phyloP scores from a whole-genome alignment of 2,888 invertebrate genomes.

The Napeogenes inachia region DNA sequence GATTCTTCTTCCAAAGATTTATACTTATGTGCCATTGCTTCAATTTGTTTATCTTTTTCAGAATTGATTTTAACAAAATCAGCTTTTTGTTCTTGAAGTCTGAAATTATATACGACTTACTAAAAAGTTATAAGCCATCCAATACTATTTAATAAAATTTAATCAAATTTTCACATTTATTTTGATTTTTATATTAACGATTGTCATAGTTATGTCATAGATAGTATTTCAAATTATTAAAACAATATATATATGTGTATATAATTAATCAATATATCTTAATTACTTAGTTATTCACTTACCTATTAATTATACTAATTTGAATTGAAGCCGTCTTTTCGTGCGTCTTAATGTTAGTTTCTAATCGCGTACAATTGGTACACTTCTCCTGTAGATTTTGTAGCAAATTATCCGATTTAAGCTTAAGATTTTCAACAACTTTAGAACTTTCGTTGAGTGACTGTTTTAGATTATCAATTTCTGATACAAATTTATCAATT shows the following conservation, averaged over 20 bases:
- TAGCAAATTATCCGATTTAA: slow-evolving; percentile 50
- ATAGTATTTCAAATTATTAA: neutral
- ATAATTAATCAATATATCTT: too few relatives aligned
- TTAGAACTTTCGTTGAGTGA: slow-evolving; percentile 50
- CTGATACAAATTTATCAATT: slow-evolving; percentile 55
- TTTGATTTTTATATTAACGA: too few relatives aligned
- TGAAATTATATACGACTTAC: slow-evolving; percentile 26
- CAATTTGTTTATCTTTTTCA: slow-evolving; percentile 53
- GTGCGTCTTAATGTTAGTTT: slow-evolving; percentile 64
- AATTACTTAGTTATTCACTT: slow-evolving; percentile 17
- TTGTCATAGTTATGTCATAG: too few relatives aligned
- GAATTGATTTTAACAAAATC: slow-evolving; percentile 45
- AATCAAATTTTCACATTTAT: too few relatives aligned
- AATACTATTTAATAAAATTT: too few relatives aligned
- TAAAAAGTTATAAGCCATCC: neutral
- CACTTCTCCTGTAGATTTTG: slow-evolving; percentile 55
- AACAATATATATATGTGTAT: slow-evolving; percentile 1
- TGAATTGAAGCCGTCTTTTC: slow-evolving; percentile 66
- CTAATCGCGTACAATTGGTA: slow-evolving; percentile 48
- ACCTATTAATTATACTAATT: slow-evolving; percentile 64
- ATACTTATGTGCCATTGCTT: slow-evolving; percentile 50
- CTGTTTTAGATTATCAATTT: slow-evolving; percentile 54
- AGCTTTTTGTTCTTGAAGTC: slow-evolving; percentile 58
- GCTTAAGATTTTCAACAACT: slow-evolving; percentile 52
- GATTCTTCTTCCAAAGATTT: slow-evolving; percentile 47